Evolutionary conservation across 2,888 invertebrate genomes (phyloP).

Genomic region (Caenorhabditis sp.): DNA sequence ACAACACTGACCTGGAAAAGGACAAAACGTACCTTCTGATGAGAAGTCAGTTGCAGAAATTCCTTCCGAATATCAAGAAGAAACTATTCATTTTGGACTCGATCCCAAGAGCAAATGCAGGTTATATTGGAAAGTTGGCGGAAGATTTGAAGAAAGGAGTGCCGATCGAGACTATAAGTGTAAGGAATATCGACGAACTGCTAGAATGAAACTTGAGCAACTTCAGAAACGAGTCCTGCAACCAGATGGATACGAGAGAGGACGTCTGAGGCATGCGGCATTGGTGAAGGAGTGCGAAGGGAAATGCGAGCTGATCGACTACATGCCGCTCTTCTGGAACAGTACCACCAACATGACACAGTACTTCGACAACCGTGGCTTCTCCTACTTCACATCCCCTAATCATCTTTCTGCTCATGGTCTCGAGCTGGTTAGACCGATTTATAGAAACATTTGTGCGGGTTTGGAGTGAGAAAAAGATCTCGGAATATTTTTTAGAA

Average conservation of each 20-base stretch:
- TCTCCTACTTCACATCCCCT: slow-evolving; percentile 38
- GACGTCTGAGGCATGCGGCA: slow-evolving; percentile 22
- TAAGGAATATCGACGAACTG: neutral
- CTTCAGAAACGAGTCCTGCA: slow-evolving; percentile 31
- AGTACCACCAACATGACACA: slow-evolving; percentile 17
- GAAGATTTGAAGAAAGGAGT: slow-evolving; percentile 36
- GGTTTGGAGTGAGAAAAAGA: slow-evolving; percentile 7
- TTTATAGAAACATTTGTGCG: slow-evolving; percentile 54
- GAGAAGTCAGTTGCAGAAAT: slow-evolving; percentile 45
- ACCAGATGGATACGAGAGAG: slow-evolving; percentile 39
- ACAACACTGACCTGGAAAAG: slow-evolving; percentile 22
- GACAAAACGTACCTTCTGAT: slow-evolving; percentile 35
- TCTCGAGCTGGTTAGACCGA: slow-evolving; percentile 36
- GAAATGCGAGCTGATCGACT: slow-evolving; percentile 61
- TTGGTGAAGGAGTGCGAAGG: slow-evolving; percentile 39
- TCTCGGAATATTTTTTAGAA: neutral
- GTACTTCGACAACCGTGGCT: slow-evolving; percentile 42
- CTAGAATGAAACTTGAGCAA: too few species aligned
- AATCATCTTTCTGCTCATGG: slow-evolving; percentile 50
- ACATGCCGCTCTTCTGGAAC: slow-evolving; percentile 36
- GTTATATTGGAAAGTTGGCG: slow-evolving; percentile 31
- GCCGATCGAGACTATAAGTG: slow-evolving; percentile 22
- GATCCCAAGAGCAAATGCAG: slow-evolving; percentile 21
- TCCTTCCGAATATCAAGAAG: slow-evolving; percentile 45
- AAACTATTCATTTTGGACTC: slow-evolving; percentile 51